Base-by-base conservation (phyloP, 2,797 vertebrate genomes). In the Cephalopachus bancanus region DNA sequence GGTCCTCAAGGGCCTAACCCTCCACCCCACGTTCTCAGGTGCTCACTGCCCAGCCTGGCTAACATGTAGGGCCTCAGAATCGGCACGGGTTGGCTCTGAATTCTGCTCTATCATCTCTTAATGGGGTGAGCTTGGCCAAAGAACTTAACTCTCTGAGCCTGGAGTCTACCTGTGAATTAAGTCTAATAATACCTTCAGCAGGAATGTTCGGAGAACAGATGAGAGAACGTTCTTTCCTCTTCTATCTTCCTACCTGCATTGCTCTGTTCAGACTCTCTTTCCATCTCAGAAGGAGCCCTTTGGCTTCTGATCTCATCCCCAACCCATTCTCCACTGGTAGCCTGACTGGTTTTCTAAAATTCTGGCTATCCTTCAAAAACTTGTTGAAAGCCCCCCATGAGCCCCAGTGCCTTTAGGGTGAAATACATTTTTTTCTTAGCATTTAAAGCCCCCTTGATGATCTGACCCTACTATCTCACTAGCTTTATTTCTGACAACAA, bases 11-110 rank as follows among this genome's bases (percentile, higher is more conserved):
- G 33, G 17, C 65, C 16, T 22, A 44, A 33, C 37, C 49, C 17
- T 62, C 16, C 4, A 0, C 0, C 0, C 44, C 80, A 10, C 0
- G 2, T 28, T 69, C 24, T 8, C 15, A 12, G 24, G 55, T 14
- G 85, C 49, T 71, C 62, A 14, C 49, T 4, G 28, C 19, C 33
- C 51, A 81, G 81, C 9, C 5, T 78, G 72, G 67, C 57, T 15
- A 7, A 67, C 30, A 37, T 33, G 64, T 0, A 11, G 55, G 30
- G 20, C 37, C 59, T 30, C 30, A 51, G 51, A 57, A 69, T 59
- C 10, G 12, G 51, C 24, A 37, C 20, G 20, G 30, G 51, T 37
- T 53, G 78, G 49, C 62, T 89, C n/a, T 60, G 59, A 85, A 71
- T 51, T 64, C 53, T 80, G 28, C 33, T 88, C 85, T 51, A 1